Percentiles rank a stretch among this genome's conserved stretches.
These are phyloP conservation scores for Panopea generosa DNA, from an alignment of 2,888 invertebrate genomes.

Conservation along the genomic window DNA sequence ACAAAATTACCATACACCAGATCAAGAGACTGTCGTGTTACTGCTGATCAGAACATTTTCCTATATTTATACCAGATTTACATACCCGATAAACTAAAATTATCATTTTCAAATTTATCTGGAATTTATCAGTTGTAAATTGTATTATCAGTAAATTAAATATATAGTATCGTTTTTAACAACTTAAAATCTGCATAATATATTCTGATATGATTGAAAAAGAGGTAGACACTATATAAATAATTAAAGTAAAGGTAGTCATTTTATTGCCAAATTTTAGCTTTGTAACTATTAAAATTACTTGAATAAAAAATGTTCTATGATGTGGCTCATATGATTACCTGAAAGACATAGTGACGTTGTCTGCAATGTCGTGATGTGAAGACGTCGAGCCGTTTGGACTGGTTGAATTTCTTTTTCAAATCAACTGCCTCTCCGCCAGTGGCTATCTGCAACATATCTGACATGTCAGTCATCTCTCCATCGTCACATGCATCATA, in stretches of 20 bases:
- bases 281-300: slow-evolving; percentile 1
- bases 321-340: slow-evolving; percentile 1
- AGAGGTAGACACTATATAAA: slow-evolving; percentile 3
- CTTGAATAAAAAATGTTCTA: not conserved
- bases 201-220: slow-evolving; percentile 3
- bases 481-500: slow-evolving; percentile 20
- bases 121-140: too few relatives aligned
- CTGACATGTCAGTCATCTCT: slow-evolving; percentile 7
- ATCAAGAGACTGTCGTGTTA: too few relatives aligned
- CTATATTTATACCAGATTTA: too few relatives aligned
- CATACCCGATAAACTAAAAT: too few relatives aligned
- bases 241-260: slow-evolving; percentile 1
- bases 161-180: too few relatives aligned
- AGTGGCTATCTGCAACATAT: not conserved
- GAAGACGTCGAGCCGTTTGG: not conserved
- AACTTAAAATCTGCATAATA: slow-evolving; percentile 1
- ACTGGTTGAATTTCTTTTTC: not conserved
- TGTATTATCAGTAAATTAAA: too few relatives aligned
- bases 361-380: not conserved
- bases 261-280: not conserved
- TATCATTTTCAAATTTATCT: too few relatives aligned
- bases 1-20: too few relatives aligned
- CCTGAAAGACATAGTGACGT: slow-evolving; percentile 8
- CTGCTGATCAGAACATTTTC: too few relatives aligned
- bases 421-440: slow-evolving; percentile 2